phyloP scores from a whole-genome alignment of 2,888 invertebrate species.

The Diadegma fenestrale region DNA sequence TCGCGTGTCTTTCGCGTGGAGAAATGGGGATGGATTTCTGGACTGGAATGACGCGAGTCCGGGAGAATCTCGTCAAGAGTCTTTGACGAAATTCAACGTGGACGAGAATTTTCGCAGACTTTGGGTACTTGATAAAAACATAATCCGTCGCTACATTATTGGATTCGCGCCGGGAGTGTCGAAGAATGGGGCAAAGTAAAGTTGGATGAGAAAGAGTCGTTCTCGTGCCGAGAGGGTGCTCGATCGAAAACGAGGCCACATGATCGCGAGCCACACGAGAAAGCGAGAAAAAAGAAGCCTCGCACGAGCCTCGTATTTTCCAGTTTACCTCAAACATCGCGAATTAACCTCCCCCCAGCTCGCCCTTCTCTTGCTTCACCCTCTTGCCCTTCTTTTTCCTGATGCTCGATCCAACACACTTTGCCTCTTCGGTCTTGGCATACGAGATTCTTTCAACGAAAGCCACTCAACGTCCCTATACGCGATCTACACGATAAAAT shows the following conservation, averaged over 20 bases:
- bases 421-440: constrained; percentile 52
- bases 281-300: constrained; percentile 31
- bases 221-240: constrained; percentile 66
- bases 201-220: constrained; percentile 56
- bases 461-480: constrained; percentile 47
- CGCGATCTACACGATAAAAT: background rate
- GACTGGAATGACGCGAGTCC: background rate
- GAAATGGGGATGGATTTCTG: background rate
- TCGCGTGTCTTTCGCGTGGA: constrained; percentile 52
- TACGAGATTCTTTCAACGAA: constrained; percentile 60
- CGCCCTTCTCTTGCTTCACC: background rate
- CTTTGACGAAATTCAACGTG: background rate
- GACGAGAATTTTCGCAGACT: background rate
- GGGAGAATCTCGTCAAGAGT: background rate
- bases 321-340: constrained; percentile 41
- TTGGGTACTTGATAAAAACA: background rate
- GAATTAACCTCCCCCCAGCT: constrained; percentile 2
- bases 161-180: constrained; percentile 71
- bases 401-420: constrained; percentile 47
- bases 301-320: constrained; percentile 30
- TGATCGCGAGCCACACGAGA: constrained; percentile 56
- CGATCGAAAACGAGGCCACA: constrained; percentile 67
- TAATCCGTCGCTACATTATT: constrained; percentile 28
- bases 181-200: constrained; percentile 49
- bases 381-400: constrained; percentile 2